Evolutionary conservation across 2,888 invertebrate genomes (phyloP).

Genomic region (Drosophila paracracens): DNA sequence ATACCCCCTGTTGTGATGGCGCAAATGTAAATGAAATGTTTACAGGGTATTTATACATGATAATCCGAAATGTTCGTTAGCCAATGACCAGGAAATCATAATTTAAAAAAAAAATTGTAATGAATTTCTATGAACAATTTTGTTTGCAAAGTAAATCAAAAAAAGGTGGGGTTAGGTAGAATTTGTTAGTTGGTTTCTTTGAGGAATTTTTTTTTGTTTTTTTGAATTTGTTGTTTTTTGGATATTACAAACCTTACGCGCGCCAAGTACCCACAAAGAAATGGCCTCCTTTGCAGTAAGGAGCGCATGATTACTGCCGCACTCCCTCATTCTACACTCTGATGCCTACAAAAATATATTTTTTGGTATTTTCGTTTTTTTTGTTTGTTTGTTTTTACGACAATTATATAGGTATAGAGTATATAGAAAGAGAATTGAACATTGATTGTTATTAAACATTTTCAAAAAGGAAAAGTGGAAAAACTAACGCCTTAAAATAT

Average conservation of each 20-base stretch:
- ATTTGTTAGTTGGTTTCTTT: constrained; percentile 26
- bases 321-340: constrained; percentile 85
- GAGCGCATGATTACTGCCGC: constrained; percentile 91
- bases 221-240: constrained; percentile 42
- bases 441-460: constrained; percentile 23
- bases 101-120: constrained; percentile 14
- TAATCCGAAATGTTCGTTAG: constrained; percentile 47
- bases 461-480: constrained; percentile 31
- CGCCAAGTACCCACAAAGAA: constrained; percentile 96
- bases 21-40: constrained; percentile 59
- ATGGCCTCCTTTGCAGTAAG: constrained; percentile 97
- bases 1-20: constrained; percentile 49
- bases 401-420: constrained; percentile 42
- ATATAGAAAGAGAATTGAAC: constrained; percentile 26
- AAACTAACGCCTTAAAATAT: constrained; percentile 5
- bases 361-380: constrained; percentile 45
- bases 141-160: constrained; percentile 42
- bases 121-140: constrained; percentile 13
- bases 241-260: constrained; percentile 91
- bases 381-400: constrained; percentile 52
- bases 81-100: constrained; percentile 50
- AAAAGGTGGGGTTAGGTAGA: constrained; percentile 34
- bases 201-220: constrained; percentile 19
- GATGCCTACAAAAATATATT: constrained; percentile 84
- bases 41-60: constrained; percentile 27